Evolutionary conservation across 37 sponge, comb jelly and placozoan genomes (phyloP).

Genomic region (Cliona cf. orientalis): DNA sequence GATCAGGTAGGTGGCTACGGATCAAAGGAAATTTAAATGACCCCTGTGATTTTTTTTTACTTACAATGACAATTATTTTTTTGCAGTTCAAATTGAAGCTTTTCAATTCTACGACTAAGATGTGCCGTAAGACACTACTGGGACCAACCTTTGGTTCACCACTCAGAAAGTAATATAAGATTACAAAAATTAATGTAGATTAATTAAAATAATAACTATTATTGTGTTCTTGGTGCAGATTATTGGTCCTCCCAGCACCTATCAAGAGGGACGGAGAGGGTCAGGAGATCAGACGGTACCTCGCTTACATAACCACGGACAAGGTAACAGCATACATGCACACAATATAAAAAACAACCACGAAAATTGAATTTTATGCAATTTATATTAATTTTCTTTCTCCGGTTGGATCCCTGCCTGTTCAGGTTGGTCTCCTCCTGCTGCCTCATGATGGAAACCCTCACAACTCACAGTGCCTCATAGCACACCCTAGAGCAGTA

Average conservation of each 20-base stretch:
- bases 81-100: constrained; percentile 92
- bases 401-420: background rate
- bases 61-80: too few species aligned
- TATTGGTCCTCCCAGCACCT: constrained; percentile 64
- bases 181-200: background rate
- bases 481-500: constrained; percentile 89
- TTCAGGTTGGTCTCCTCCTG: constrained; percentile 86
- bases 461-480: constrained; percentile 81
- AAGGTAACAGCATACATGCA: constrained; percentile 50
- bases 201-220: background rate
- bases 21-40: too few species aligned
- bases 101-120: constrained; percentile 91
- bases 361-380: background rate
- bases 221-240: constrained; percentile 22
- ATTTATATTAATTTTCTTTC: too few species aligned
- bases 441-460: constrained; percentile 98
- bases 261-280: constrained; percentile 16
- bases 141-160: constrained; percentile 92
- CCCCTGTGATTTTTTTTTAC: too few species aligned
- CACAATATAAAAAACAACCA: background rate
- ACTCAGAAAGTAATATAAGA: constrained; percentile 59
- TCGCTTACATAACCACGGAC: constrained; percentile 84
- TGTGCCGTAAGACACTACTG: constrained; percentile 94
- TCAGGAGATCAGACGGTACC: constrained; percentile 66
- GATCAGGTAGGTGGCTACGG: constrained; percentile 77